phyloP scores from a whole-genome alignment of 2,113 vertebrate species.

The Callipepla californica region DNA sequence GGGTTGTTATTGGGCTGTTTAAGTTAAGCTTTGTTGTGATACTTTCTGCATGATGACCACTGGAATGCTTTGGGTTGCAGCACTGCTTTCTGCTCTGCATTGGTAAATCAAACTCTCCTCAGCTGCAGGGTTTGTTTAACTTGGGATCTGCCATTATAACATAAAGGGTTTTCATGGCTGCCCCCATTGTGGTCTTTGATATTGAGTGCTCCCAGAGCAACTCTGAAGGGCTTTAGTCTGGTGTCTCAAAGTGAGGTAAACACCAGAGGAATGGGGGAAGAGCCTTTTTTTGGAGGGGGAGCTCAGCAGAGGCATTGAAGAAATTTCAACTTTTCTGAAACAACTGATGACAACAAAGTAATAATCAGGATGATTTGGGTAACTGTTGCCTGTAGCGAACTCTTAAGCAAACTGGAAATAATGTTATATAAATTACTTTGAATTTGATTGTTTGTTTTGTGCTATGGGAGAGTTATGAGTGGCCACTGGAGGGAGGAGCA shows the following conservation, averaged over 20 bases:
- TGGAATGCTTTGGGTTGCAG: not conserved
- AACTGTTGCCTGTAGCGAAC: not conserved
- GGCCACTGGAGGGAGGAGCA: not conserved
- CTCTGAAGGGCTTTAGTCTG: not conserved
- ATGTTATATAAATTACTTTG: not conserved
- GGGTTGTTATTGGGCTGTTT: not conserved
- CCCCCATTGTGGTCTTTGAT: not conserved
- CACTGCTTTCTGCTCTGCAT: not conserved
- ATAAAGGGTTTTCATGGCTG: not conserved
- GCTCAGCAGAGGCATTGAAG: not conserved
- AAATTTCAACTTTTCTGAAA: not conserved
- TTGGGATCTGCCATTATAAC: rapidly evolving
- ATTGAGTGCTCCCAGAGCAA: not conserved
- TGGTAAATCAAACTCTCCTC: not conserved
- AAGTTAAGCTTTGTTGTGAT: not conserved
- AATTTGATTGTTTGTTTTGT: not conserved
- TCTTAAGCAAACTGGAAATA: not conserved
- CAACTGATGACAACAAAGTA: not conserved
- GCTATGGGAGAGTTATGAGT: not conserved
- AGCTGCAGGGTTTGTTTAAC: not conserved
- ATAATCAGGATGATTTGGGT: not conserved
- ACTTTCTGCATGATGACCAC: not conserved
- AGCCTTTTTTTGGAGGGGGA: not conserved
- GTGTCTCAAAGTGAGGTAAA: not conserved
- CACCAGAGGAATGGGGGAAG: not conserved